Evolutionary conservation across 2,888 invertebrate species (phyloP).

Genomic region (Eumacrocentrus americanus): DNA sequence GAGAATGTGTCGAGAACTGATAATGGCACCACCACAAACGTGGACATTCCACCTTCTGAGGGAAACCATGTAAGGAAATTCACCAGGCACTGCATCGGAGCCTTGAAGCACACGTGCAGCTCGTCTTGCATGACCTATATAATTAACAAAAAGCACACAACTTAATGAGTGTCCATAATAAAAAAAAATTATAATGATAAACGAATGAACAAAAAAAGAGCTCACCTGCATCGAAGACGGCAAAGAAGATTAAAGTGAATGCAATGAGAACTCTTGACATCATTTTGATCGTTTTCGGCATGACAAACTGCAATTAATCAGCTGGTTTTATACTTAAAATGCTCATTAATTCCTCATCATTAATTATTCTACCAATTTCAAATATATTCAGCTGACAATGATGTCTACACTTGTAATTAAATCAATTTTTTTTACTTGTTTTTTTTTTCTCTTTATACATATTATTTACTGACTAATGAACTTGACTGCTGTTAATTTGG

Average conservation of each 20-base stretch:
- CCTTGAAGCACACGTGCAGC: conserved; percentile 32
- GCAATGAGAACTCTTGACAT: background rate
- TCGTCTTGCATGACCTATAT: background rate
- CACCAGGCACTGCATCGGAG: conserved; percentile 29
- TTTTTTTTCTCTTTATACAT: too few species aligned
- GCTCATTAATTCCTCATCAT: too few species aligned
- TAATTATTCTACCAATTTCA: too few species aligned
- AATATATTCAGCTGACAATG: conserved; percentile 4
- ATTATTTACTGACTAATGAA: background rate
- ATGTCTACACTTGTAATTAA: conserved; percentile 7
- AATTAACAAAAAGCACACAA: background rate
- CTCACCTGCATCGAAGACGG: background rate
- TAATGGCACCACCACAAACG: conserved; percentile 43
- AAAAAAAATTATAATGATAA: background rate
- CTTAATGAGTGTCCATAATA: too few species aligned
- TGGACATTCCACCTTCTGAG: conserved; percentile 27
- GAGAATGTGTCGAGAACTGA: conserved; percentile 40
- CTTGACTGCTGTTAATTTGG: background rate
- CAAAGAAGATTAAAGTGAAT: background rate
- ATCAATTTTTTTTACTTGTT: conserved; percentile 10
- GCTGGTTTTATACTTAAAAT: background rate
- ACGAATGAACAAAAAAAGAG: background rate
- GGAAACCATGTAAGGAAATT: conserved; percentile 43
- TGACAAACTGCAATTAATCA: background rate
- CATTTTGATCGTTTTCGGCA: background rate